Conservation (phyloP, 1,140 invertebrate genomes). For the Leptoteleia sp. region DNA sequence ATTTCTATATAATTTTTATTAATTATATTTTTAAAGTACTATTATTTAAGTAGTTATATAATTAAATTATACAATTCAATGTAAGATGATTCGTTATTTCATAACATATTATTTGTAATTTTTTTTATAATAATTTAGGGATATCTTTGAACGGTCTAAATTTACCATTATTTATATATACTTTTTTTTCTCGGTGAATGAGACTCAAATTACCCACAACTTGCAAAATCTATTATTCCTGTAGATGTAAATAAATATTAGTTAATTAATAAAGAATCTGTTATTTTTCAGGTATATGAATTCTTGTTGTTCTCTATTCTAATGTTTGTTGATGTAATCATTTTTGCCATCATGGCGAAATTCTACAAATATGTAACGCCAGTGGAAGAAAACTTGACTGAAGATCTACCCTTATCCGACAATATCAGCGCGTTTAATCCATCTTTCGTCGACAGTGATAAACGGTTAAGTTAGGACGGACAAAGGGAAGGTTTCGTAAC, state of each 20-base stretch:
- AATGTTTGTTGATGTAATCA: slow-evolving; percentile 90
- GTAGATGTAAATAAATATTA: not conserved
- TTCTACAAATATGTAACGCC: slow-evolving; percentile 80
- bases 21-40: too few species aligned
- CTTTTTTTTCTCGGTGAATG: too few species aligned
- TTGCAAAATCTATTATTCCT: too few species aligned
- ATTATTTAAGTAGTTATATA: too few species aligned
- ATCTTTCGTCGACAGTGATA: slow-evolving; percentile 56
- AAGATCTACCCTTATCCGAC: slow-evolving; percentile 63
- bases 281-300: slow-evolving; percentile 86
- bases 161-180: too few species aligned
- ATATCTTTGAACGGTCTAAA: too few species aligned
- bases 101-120: too few species aligned
- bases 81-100: too few species aligned
- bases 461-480: slow-evolving; percentile 15
- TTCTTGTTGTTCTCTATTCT: slow-evolving; percentile 94
- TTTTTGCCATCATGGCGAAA: slow-evolving; percentile 90
- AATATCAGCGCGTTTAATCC: slow-evolving; percentile 58
- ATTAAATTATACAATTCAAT: too few species aligned
- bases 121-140: too few species aligned
- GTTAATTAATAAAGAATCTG: not conserved
- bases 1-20: too few species aligned
- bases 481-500: not conserved
- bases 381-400: slow-evolving; percentile 52
- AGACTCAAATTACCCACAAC: too few species aligned